These are phyloP conservation scores for Thalassoma bifasciatum DNA, from an alignment of 2,113 vertebrate species.

Conservation along the genomic window DNA sequence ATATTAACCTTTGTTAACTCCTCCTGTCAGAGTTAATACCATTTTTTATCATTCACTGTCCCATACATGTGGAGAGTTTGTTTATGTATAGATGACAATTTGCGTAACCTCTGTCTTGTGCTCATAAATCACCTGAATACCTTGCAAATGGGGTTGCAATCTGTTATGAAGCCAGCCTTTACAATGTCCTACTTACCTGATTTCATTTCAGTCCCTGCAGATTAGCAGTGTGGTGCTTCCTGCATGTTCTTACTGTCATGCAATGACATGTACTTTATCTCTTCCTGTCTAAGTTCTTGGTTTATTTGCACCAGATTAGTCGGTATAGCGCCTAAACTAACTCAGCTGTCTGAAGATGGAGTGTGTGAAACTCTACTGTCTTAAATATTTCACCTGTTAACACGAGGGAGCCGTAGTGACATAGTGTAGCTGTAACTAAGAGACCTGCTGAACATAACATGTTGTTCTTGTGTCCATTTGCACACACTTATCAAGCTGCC, in stretches of 20 bases:
- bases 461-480: conserved; percentile 15
- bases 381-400: conserved; percentile 16
- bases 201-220: conserved; percentile 41
- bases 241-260: not conserved
- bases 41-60: conserved; percentile 3
- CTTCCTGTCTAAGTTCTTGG: not conserved
- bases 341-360: not conserved
- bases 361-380: not conserved
- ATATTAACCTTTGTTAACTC: conserved; percentile 48
- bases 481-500: not conserved
- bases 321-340: not conserved
- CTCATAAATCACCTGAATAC: conserved; percentile 15
- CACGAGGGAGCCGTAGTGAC: conserved; percentile 4
- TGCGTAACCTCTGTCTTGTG: not conserved
- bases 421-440: conserved; percentile 9
- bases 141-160: conserved; percentile 15
- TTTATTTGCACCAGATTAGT: conserved; percentile 11
- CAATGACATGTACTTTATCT: conserved; percentile 4
- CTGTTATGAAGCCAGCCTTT: conserved; percentile 22
- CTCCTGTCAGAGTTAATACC: conserved; percentile 10
- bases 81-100: not conserved
- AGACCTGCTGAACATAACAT: not conserved
- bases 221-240: conserved; percentile 15
- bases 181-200: conserved; percentile 46
- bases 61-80: conserved; percentile 9